Conservation (phyloP, 2,113 vertebrate genomes). For the Aspidoscelis tigris region DNA sequence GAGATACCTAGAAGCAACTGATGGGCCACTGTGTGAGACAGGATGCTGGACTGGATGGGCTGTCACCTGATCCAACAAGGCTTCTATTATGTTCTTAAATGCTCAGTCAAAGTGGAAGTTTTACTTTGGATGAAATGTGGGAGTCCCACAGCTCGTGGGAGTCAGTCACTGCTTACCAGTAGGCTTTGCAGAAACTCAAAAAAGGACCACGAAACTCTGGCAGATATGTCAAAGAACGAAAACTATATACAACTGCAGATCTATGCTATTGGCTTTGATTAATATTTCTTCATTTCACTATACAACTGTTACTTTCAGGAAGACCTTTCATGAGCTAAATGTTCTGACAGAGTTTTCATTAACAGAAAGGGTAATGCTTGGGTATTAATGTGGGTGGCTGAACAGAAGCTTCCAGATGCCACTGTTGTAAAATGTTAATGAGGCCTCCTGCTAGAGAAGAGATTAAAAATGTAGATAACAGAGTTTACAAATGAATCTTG, state of each 20-base stretch:
- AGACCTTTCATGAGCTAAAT: constrained; percentile 60
- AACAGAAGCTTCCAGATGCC: constrained; percentile 61
- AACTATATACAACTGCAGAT: constrained; percentile 35
- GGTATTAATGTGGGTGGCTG: constrained; percentile 55
- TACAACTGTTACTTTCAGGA: constrained; percentile 53
- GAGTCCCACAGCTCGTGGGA: too few species aligned
- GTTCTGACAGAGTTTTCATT: constrained; percentile 60
- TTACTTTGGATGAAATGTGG: too few species aligned
- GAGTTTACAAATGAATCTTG: constrained; percentile 49
- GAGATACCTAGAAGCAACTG: too few species aligned
- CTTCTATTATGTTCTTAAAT: too few species aligned
- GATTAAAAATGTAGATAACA: constrained; percentile 47
- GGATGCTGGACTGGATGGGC: too few species aligned
- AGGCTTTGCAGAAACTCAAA: neutral
- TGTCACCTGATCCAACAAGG: too few species aligned
- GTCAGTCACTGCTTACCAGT: too few species aligned
- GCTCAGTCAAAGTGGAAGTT: too few species aligned
- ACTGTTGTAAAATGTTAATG: constrained; percentile 67
- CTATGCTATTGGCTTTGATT: constrained; percentile 48
- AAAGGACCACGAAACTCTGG: constrained; percentile 36
- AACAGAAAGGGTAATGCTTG: constrained; percentile 60
- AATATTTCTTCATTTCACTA: constrained; percentile 45
- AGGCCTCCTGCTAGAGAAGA: constrained; percentile 50
- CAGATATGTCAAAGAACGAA: constrained; percentile 46
- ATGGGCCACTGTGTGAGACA: too few species aligned